Evolutionary conservation across 2,888 invertebrate species (phyloP), one percentile per base, ranked within the genome.

Genomic region (Diarsia dahlii): DNA sequence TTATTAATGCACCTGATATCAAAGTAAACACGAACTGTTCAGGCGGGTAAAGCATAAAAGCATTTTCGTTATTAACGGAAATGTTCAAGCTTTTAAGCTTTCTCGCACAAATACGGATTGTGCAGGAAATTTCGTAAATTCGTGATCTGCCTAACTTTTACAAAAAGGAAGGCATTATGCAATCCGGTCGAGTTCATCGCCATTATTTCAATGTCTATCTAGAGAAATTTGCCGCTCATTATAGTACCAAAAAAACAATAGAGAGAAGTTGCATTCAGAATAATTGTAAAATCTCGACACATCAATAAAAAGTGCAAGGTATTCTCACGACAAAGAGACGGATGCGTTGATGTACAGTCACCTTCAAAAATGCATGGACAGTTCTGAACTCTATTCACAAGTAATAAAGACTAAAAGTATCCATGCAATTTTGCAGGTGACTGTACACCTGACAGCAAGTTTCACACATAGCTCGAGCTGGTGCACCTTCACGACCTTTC

Each of bases 111-210:
- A 52, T 80, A 73, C 67, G 72, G 77, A 68, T 78, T 66, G 66
- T 71, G 39, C 54, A 68, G 20, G 34, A 85, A 77, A 81, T 86
- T 80, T 56, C 64, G 71, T 89, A 86, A 89, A 84, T 79, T 89
- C 84, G 85, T 89, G 87, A 89, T 82, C 80, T 23, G 81, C 70
- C 78, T 81, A 63, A 68, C 65, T 64, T 63, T 74, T 60, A 69
- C 72, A 64, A 78, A 86, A 78, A 87, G 82, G 87, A 88, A 89
- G 81, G 73, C 72, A 75, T 90, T 89, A 84, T 72, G 84, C 69
- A 87, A 89, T 71, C 63, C 66, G 76, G 65, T 74, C 74, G 87
- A 87, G 84, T 85, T 88, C 85, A 88, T 86, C 83, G 81, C 74
- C 71, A 73, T 81, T 81, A 74, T 63, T 76, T 50, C 78, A 75